Evolutionary conservation across 2,797 vertebrate genomes (phyloP), one percentile per base, ranked within the genome.

Genomic region (Dendrocincla tyrannina): DNA sequence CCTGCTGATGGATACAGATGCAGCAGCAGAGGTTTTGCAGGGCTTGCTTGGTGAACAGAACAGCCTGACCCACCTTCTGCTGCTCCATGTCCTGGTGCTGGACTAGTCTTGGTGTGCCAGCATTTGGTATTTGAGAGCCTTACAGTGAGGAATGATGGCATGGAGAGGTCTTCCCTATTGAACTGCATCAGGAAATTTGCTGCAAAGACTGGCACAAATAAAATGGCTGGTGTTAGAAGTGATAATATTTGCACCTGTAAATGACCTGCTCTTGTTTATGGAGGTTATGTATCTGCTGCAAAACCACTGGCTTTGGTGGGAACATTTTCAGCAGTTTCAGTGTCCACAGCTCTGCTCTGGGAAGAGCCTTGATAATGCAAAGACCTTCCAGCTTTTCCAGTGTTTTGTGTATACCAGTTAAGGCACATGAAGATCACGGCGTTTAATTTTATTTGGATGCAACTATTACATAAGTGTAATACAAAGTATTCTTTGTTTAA

Each of bases 1-100:
- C 23, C 69, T 73, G 10, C 8, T 81, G 32, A n/a, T 76, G 58
- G 23, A 13, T 44, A 7, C 10, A 46, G 58, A 5, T 79, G n/a
- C 25, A 50, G 44, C 49, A 76, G 27, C 17, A 13, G 7, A 42
- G 41, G 6, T 56, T 39, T 72, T 87, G 30, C 13, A 32, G 35
- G 25, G 20, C 28, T 76, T 62, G 8, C 56, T 66, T 53, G 53
- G 22, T 47, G 13, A 62, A 17, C 25, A 64, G 44, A 50, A 44
- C 50, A 73, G 24, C 42, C 37, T 32, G 42, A 30, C 10, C 11
- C 47, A 32, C 13, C 6, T 84, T n/a, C 23, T 62, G 1, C 28
- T 5, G 2, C 19, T 33, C 14, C 0, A 0, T 47, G 37, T 85
- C 37, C 32, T 10, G 5, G 5, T 81, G 70, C 32, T 35, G 55